These are phyloP conservation scores for Dolichoris vasculosae DNA, from an alignment of 1,140 invertebrate species.

Conservation along the genomic window DNA sequence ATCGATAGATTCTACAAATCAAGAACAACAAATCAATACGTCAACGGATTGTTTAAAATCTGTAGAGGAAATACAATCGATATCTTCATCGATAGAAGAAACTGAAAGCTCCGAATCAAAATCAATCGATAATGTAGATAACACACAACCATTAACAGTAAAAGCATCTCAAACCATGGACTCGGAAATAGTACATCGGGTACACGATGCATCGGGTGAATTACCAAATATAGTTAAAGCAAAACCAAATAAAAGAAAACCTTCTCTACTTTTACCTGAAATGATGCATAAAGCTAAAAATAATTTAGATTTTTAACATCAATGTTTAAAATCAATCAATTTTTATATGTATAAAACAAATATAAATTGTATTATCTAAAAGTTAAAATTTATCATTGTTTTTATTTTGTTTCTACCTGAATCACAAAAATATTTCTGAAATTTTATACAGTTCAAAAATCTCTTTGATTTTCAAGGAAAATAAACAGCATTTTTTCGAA, in stretches of 20 bases:
- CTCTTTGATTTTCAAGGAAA: conserved; percentile 69
- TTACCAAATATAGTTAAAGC: conserved; percentile 36
- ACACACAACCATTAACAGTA: neutral
- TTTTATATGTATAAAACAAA: conserved; percentile 28
- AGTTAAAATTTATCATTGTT: conserved; percentile 28
- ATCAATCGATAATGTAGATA: conserved; percentile 4
- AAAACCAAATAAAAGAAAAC: conserved; percentile 18
- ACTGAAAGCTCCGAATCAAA: neutral
- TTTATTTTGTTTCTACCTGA: conserved; percentile 41
- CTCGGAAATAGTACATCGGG: neutral
- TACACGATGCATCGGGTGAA: neutral
- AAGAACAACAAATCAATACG: conserved; percentile 1
- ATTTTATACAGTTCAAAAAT: conserved; percentile 38
- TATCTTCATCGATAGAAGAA: neutral
- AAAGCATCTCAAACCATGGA: neutral
- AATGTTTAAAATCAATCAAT: too few relatives aligned
- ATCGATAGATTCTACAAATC: neutral
- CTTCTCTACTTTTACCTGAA: conserved; percentile 43
- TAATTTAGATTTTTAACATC: conserved; percentile 52
- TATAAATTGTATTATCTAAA: conserved; percentile 34
- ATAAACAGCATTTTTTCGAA: conserved; percentile 81
- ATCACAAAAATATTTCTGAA: conserved; percentile 44
- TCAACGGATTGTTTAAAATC: neutral
- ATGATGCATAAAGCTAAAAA: conserved; percentile 50
- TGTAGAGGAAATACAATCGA: neutral